Evolutionary conservation across 2,888 invertebrate species (phyloP).

Genomic region (Dryobota labecula): DNA sequence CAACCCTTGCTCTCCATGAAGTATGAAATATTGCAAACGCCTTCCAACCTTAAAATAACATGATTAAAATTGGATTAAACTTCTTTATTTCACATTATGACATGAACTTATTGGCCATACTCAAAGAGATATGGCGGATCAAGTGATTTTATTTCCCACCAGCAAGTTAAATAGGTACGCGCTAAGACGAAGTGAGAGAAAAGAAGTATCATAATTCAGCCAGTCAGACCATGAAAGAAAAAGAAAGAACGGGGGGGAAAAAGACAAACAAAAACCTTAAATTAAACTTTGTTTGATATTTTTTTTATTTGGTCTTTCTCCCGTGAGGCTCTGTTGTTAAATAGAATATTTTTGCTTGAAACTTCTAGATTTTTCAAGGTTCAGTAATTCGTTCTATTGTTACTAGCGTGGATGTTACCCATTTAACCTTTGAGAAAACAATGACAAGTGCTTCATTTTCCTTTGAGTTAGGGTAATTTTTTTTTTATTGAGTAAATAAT

Average conservation of each 20-base stretch:
- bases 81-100: background rate
- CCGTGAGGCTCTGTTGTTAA: background rate
- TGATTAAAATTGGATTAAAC: background rate
- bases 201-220: background rate
- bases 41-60: background rate
- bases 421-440: background rate
- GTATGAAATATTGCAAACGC: background rate
- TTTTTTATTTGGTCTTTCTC: background rate
- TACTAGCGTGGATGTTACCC: too few species aligned
- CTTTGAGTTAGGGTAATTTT: conserved; percentile 1
- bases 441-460: background rate
- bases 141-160: background rate
- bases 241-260: background rate
- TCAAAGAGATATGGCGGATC: background rate
- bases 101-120: background rate
- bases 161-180: background rate
- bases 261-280: too few species aligned
- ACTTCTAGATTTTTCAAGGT: background rate
- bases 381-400: background rate
- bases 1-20: too few species aligned
- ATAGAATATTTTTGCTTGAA: background rate
- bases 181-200: background rate
- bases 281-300: too few species aligned
- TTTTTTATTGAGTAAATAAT: conserved; percentile 5
- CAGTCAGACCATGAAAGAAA: background rate